phyloP scores from a whole-genome alignment of 2,888 invertebrate genomes.

The Phasia obesa region DNA sequence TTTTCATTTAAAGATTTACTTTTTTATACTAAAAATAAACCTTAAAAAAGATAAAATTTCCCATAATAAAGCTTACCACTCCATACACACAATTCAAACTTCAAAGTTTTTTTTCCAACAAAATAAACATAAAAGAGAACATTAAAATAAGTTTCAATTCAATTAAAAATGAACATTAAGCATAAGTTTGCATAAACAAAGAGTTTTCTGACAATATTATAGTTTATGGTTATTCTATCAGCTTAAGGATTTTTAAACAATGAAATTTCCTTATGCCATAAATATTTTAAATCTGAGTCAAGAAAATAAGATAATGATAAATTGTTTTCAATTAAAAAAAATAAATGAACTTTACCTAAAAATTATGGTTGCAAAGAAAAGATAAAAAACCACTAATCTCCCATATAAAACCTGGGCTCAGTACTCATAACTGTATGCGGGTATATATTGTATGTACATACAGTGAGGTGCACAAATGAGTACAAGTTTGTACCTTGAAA shows the following conservation, averaged over 20 bases:
- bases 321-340: slow-evolving; percentile 25
- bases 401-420: not conserved
- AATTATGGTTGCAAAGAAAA: not conserved
- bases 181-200: slow-evolving; percentile 32
- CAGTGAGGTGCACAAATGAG: no score
- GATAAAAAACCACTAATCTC: slow-evolving; percentile 9
- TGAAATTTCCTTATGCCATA: slow-evolving; percentile 10
- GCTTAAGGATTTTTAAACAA: not conserved
- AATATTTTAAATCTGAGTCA: slow-evolving; percentile 48
- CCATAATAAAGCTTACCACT: no score
- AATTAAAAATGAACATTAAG: slow-evolving; percentile 25
- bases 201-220: slow-evolving; percentile 16
- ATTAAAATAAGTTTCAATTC: slow-evolving; percentile 37
- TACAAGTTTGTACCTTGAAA: no score
- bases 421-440: not conserved
- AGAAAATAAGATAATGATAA: slow-evolving; percentile 54
- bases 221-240: slow-evolving; percentile 21
- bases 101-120: not conserved
- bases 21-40: no score
- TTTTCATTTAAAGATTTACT: no score
- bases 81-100: not conserved
- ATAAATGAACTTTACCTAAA: slow-evolving; percentile 43
- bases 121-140: not conserved
- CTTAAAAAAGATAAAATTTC: no score
- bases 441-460: slow-evolving; percentile 11